These are phyloP conservation scores for Rhinichthys klamathensis DNA, from an alignment of 2,113 vertebrate genomes.

Conservation along the genomic window DNA sequence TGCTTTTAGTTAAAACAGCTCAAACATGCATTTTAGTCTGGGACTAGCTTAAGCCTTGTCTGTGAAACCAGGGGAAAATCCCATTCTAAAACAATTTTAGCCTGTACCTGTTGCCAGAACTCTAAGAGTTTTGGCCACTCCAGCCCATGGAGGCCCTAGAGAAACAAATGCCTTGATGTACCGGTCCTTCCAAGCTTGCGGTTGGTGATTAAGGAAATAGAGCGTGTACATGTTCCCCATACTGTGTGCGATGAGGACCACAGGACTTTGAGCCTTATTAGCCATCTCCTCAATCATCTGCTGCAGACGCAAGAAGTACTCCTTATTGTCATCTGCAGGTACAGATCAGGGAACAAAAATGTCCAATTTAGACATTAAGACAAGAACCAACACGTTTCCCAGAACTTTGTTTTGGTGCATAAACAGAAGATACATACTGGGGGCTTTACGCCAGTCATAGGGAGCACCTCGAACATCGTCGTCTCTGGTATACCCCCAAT, in stretches of 20 bases:
- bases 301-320: conserved; percentile 87
- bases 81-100: not conserved
- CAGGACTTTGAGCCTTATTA: conserved; percentile 82
- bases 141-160: conserved; percentile 91
- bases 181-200: conserved; percentile 93
- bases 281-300: conserved; percentile 93
- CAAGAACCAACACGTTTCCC: not conserved
- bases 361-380: not conserved
- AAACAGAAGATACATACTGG: conserved; percentile 80
- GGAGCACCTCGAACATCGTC: conserved; percentile 90
- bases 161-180: conserved; percentile 89
- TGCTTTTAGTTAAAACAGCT: no score
- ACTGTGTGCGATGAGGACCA: conserved; percentile 94
- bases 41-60: no score
- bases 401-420: not conserved
- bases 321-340: conserved; percentile 88
- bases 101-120: conserved; percentile 89
- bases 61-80: not conserved
- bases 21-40: no score
- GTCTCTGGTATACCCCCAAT: conserved; percentile 89
- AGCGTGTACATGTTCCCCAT: conserved; percentile 98
- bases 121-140: conserved; percentile 92
- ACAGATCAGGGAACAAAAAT: not conserved
- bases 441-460: conserved; percentile 97
- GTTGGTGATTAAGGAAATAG: conserved; percentile 93